Conservation (phyloP, 2,797 vertebrate species). For the Scolopax rusticola region DNA sequence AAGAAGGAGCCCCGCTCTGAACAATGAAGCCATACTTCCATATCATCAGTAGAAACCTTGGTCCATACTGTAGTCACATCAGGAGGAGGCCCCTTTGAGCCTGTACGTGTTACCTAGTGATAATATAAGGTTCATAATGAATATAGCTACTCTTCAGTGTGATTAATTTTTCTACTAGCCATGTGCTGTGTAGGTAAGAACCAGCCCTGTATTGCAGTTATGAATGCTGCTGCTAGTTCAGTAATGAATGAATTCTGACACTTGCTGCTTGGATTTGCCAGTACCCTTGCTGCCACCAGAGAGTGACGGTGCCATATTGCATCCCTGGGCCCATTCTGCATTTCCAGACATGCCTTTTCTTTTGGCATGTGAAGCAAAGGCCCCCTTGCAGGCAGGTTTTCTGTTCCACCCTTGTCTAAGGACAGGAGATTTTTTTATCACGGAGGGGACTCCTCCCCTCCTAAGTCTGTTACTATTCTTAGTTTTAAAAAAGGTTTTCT, state of each 20-base stretch:
- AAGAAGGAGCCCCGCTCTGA: background rate
- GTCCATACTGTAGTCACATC: background rate
- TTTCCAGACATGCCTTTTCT: background rate
- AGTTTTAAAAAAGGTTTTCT: background rate
- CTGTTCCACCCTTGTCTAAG: background rate
- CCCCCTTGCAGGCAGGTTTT: background rate
- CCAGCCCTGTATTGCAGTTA: background rate
- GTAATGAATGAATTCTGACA: background rate
- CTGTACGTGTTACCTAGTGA: background rate
- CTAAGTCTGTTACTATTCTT: background rate
- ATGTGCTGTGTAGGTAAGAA: background rate
- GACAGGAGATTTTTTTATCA: background rate
- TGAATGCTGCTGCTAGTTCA: fast-evolving
- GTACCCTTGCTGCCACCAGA: background rate
- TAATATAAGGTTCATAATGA: background rate
- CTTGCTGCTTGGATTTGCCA: background rate
- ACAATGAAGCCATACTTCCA: background rate
- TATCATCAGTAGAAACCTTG: background rate
- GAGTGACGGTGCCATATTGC: background rate
- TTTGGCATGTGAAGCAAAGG: background rate
- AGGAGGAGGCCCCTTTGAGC: background rate
- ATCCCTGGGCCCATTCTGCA: background rate
- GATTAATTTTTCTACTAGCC: background rate
- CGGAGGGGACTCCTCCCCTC: background rate
- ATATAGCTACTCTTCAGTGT: background rate